Evolutionary conservation across 2,113 vertebrate genomes (phyloP).

Genomic region (Columba livia): DNA sequence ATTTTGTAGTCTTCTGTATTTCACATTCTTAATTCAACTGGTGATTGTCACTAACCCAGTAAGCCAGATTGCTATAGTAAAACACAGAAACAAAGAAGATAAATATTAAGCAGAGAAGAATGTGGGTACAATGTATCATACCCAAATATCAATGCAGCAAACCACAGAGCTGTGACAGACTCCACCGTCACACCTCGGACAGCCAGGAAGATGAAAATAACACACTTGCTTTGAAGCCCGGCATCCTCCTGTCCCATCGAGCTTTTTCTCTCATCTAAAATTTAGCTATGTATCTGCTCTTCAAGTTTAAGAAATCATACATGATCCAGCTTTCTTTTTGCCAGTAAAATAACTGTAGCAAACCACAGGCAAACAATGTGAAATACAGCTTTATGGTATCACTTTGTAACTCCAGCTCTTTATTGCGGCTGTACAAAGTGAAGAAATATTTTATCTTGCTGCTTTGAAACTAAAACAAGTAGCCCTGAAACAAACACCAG

Average conservation of each 20-base stretch:
- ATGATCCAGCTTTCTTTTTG: not conserved
- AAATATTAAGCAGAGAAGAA: not conserved
- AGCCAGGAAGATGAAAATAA: conserved; percentile 20
- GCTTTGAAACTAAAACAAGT: conserved; percentile 14
- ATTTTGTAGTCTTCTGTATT: not conserved
- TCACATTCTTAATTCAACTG: not conserved
- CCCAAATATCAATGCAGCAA: not conserved
- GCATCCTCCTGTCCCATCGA: not conserved
- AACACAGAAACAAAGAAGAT: not conserved
- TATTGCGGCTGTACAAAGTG: not conserved
- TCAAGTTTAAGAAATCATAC: not conserved
- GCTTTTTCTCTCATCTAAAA: not conserved
- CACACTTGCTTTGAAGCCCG: not conserved
- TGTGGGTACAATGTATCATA: not conserved
- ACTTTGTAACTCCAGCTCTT: not conserved
- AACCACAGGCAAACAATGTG: not conserved
- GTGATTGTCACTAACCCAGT: not conserved
- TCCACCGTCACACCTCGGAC: not conserved
- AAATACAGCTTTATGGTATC: not conserved
- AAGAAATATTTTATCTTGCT: not conserved
- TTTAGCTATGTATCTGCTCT: not conserved
- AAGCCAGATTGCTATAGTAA: not conserved
- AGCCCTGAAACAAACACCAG: not conserved
- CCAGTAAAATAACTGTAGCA: not conserved
- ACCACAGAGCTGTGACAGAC: not conserved